Evolutionary conservation across 2,888 invertebrate species (phyloP), one percentile per base, ranked within the genome.

Genomic region (Melikaiella ostensackeni): DNA sequence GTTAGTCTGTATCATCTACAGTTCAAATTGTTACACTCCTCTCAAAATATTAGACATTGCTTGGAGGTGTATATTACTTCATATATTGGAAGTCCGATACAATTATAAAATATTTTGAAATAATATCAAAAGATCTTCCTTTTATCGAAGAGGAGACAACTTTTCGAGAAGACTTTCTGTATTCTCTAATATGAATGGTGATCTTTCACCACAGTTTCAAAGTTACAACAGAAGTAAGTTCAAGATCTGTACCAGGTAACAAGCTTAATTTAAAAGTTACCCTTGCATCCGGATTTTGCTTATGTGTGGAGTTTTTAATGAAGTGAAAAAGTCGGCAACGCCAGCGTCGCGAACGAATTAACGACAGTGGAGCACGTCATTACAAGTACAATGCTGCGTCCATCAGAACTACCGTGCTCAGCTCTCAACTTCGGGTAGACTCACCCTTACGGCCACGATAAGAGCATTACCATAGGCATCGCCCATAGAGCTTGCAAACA

Each of bases 401-500:
- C 63, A 73, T 74, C 75, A 50, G 77, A 79, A 79, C 79, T 74
- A 76, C 63, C 76, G 70, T 75, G 35, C 62, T 77, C 76, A 75
- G 16, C 66, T 66, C 27, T 66, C 46, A 66, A 66, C 66, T 80
- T 80, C 75, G 35, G 73, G 77, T 70, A 79, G 46, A 66, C 64
- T 79, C 75, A 79, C 75, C 63, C 79, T 76, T 77, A 79, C 79
- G 77, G 76, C 42, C 61, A 77, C 75, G 64, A 76, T 77, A 74
- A 75, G 76, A 76, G 80, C 77, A 76, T 59, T 76, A 63, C 80
- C 74, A 80, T 80, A 80, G 80, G 78, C 76, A 81, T 81, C 77
- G 79, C 77, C 76, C 77, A 79, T 76, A 81, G 80, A 76, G 75
- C 75, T 84, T 81, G 77, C 78, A 78, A 76, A 62, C 84, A 85